Percentiles rank a stretch among this genome's conserved stretches.
Evolutionary conservation across 1,140 invertebrate genomes (phyloP).

Genomic region (Propsilocerus akamusi): DNA sequence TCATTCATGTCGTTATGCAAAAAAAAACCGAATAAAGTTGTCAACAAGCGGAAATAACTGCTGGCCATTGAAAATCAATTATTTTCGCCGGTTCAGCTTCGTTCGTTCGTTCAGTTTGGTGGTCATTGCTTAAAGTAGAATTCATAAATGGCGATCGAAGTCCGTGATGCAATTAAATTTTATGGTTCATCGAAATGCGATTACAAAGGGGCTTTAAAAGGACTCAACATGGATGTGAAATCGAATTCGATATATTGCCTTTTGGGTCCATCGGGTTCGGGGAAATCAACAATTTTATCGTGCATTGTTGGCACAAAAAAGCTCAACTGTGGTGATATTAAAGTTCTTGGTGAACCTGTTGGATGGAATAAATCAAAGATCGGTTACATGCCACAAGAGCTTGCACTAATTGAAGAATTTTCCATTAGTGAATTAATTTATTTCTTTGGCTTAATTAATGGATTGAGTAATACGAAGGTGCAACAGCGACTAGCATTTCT

Average conservation of each 20-base stretch:
- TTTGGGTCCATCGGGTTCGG: constrained; percentile 67
- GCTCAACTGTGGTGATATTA: constrained; percentile 54
- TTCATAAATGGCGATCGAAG: too few relatives aligned
- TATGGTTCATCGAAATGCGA: too few relatives aligned
- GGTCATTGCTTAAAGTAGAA: too few relatives aligned
- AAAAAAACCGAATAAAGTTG: too few relatives aligned
- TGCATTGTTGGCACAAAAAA: constrained; percentile 63
- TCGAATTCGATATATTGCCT: constrained; percentile 67
- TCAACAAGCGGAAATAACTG: too few relatives aligned
- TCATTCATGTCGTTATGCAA: too few relatives aligned
- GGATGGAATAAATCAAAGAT: constrained; percentile 60
- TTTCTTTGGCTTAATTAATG: constrained; percentile 77
- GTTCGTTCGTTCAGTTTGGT: too few relatives aligned
- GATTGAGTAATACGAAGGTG: constrained; percentile 45
- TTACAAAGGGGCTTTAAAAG: too few relatives aligned
- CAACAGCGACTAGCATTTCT: constrained; percentile 46
- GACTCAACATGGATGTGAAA: too few relatives aligned
- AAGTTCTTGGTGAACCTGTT: constrained; percentile 57
- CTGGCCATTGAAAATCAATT: too few relatives aligned
- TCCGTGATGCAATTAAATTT: too few relatives aligned
- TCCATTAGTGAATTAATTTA: constrained; percentile 65
- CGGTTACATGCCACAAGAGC: constrained; percentile 77
- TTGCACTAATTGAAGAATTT: constrained; percentile 73
- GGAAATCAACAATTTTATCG: constrained; percentile 68
- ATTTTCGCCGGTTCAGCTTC: too few relatives aligned